phyloP scores from a whole-genome alignment of 1,140 invertebrate species.

The Drosophila aff. region DNA sequence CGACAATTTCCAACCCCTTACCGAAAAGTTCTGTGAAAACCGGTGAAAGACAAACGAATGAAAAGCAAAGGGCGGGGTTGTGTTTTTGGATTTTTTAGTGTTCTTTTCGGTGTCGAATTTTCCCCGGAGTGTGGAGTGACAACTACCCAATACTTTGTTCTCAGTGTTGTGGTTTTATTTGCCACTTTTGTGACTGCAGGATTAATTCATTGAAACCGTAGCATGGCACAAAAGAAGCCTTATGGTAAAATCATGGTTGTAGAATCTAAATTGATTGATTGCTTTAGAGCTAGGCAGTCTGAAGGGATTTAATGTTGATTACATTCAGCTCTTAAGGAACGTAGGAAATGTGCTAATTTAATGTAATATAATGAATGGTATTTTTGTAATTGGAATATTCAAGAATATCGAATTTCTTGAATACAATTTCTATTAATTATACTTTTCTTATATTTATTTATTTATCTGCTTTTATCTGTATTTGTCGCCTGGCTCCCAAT shows the following conservation, averaged over 20 bases:
- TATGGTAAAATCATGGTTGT: constrained; percentile 17
- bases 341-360: too few relatives aligned
- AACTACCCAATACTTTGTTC: constrained; percentile 3
- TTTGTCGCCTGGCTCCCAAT: background rate
- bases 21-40: constrained; percentile 6
- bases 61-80: constrained; percentile 26
- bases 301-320: background rate
- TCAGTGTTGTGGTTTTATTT: constrained; percentile 15
- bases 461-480: background rate
- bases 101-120: constrained; percentile 11
- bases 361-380: too few relatives aligned
- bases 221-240: constrained; percentile 10
- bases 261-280: constrained; percentile 23
- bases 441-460: background rate
- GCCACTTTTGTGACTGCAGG: background rate
- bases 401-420: background rate
- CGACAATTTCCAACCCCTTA: constrained; percentile 1
- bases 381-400: too few relatives aligned
- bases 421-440: background rate
- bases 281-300: constrained; percentile 6
- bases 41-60: constrained; percentile 5
- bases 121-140: background rate
- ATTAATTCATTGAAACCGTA: constrained; percentile 29
- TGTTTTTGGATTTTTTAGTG: background rate
- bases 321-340: background rate